A percentile compares a stretch with the other conserved stretches of the same genome.
phyloP scores from a whole-genome alignment of 1,140 invertebrate species.

The Drosophila ironensis region DNA sequence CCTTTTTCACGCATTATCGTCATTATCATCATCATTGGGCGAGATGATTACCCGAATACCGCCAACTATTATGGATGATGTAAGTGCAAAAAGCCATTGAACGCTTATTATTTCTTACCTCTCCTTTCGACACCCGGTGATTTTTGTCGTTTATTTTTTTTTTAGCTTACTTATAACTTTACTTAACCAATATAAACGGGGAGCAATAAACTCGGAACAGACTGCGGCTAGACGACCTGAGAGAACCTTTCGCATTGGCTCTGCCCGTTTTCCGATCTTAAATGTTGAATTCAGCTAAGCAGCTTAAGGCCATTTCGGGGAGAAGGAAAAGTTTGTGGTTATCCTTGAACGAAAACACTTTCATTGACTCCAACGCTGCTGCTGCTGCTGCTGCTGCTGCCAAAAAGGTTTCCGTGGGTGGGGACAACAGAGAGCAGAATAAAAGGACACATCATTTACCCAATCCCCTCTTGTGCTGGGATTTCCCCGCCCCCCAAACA shows the following conservation, averaged over 20 bases:
- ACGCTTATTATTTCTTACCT: conserved; percentile 33
- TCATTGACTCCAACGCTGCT: conserved; percentile 33
- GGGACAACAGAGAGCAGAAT: conserved; percentile 8
- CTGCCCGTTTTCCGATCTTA: conserved; percentile 19
- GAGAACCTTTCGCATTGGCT: conserved; percentile 16
- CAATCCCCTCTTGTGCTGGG: neutral
- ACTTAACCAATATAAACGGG: conserved; percentile 26
- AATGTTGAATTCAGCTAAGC: conserved; percentile 44
- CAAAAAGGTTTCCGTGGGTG: conserved; percentile 24
- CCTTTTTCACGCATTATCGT: conserved; percentile 57
- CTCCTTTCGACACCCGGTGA: neutral
- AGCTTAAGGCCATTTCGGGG: conserved; percentile 24
- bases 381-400: neutral
- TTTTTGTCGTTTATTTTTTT: conserved; percentile 1
- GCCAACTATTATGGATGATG: conserved; percentile 51
- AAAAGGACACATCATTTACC: conserved; percentile 25
- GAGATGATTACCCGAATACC: conserved; percentile 33
- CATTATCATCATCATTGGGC: conserved; percentile 39
- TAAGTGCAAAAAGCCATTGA: conserved; percentile 63
- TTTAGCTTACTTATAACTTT: conserved; percentile 6
- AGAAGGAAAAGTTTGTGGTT: conserved; percentile 30
- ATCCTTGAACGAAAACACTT: conserved; percentile 55
- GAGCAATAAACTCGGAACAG: conserved; percentile 44
- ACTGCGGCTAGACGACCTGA: conserved; percentile 34
- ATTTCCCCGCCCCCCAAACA: neutral